phyloP scores from a whole-genome alignment of 2,888 invertebrate genomes.

The Notocelia uddmanniana region DNA sequence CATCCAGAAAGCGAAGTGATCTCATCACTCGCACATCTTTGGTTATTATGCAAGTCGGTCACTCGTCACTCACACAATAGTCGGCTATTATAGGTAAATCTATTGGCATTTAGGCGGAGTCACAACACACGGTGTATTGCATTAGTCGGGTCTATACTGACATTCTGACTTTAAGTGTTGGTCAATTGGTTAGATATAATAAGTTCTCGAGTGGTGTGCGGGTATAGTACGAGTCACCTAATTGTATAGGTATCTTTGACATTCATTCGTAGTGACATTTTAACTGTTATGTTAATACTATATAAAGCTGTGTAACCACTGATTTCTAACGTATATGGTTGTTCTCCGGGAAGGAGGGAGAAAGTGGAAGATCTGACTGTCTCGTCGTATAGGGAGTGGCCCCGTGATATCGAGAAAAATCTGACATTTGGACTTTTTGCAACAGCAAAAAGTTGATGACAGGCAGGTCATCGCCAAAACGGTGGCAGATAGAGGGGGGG shows the following conservation, averaged over 20 bases:
- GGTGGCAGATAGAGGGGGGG: no score
- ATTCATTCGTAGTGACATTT: conserved; percentile 17
- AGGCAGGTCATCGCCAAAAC: no score
- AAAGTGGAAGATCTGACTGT: no score
- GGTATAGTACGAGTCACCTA: conserved; percentile 43
- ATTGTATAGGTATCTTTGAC: no score
- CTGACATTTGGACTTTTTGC: no score
- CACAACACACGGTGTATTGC: conserved; percentile 62
- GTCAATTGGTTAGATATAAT: conserved; percentile 57
- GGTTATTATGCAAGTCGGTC: conserved; percentile 62
- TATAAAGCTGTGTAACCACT: no score
- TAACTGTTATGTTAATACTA: not conserved
- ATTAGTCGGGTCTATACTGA: conserved; percentile 60
- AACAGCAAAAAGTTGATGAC: no score
- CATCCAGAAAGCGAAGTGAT: conserved; percentile 46
- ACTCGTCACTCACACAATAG: conserved; percentile 58
- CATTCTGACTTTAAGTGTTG: conserved; percentile 67
- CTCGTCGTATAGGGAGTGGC: no score
- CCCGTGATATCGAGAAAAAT: no score
- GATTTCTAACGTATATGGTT: no score
- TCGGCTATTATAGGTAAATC: conserved; percentile 60
- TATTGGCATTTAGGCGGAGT: conserved; percentile 65
- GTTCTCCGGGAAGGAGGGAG: no score
- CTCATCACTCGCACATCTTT: conserved; percentile 42
- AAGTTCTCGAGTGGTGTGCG: conserved; percentile 50